phyloP scores from a whole-genome alignment of 2,888 invertebrate genomes.

The Euproctis similis region DNA sequence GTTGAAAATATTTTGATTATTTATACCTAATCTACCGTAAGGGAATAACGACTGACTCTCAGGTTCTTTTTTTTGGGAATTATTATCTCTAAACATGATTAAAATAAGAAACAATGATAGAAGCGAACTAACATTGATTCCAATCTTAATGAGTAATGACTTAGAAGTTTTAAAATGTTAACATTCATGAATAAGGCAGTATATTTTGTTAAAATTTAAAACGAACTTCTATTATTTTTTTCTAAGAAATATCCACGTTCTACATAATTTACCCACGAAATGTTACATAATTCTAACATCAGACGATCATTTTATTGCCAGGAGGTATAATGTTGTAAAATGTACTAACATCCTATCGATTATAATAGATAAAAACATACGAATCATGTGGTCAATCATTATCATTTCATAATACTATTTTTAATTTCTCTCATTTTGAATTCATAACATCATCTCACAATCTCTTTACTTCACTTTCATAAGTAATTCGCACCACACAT shows the following conservation, averaged over 20 bases:
- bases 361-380: conserved; percentile 15
- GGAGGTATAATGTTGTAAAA: conserved; percentile 8
- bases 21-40: conserved; percentile 32
- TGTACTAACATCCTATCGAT: conserved; percentile 7
- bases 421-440: conserved; percentile 39
- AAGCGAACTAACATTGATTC: conserved; percentile 19
- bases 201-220: conserved; percentile 30
- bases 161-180: conserved; percentile 30
- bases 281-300: conserved; percentile 11
- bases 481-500: conserved; percentile 42
- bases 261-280: conserved; percentile 20
- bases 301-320: conserved; percentile 19
- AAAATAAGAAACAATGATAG: conserved; percentile 25
- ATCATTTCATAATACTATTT: conserved; percentile 30
- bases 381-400: conserved; percentile 24
- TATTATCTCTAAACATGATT: conserved; percentile 30
- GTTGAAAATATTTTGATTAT: conserved; percentile 24
- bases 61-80: conserved; percentile 23
- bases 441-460: conserved; percentile 27
- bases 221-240: conserved; percentile 23
- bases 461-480: conserved; percentile 33
- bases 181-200: conserved; percentile 46
- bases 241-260: conserved; percentile 19
- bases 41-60: conserved; percentile 31
- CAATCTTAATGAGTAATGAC: conserved; percentile 29